phyloP scores from a whole-genome alignment of 1,140 invertebrate species.

The Babylonia areolata region DNA sequence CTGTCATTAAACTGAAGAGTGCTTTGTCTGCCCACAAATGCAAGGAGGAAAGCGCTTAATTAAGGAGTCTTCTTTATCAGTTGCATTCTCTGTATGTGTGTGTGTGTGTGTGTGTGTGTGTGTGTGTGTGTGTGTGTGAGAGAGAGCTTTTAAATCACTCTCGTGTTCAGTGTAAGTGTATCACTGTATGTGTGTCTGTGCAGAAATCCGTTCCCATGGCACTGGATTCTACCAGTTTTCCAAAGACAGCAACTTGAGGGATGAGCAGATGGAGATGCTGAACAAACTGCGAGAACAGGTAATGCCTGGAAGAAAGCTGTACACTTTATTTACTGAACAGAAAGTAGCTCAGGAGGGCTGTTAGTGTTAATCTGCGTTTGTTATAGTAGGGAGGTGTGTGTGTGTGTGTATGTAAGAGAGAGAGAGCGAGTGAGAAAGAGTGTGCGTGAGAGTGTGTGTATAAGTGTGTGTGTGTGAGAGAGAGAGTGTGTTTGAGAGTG shows the following conservation, averaged over 20 bases:
- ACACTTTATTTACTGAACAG: no score
- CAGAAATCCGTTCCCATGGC: constrained; percentile 91
- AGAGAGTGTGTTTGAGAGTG: no score
- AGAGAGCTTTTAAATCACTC: neutral
- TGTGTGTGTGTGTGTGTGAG: neutral
- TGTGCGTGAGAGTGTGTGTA: no score
- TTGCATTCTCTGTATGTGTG: neutral
- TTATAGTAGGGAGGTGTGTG: no score
- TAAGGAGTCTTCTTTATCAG: neutral
- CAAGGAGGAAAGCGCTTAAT: no score
- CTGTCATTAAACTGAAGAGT: no score
- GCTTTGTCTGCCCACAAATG: no score
- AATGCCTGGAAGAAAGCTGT: neutral
- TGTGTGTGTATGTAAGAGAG: no score
- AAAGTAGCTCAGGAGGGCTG: no score
- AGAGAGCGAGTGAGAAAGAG: no score
- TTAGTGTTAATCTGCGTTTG: no score
- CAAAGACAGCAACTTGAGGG: constrained; percentile 85
- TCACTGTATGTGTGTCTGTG: constrained; percentile 54
- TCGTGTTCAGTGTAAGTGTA: neutral
- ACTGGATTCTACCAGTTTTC: constrained; percentile 93
- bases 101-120: neutral
- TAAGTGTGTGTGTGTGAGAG: no score
- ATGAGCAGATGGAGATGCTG: constrained; percentile 86
- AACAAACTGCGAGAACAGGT: constrained; percentile 80